These are phyloP conservation scores for Notarius lentiginosus DNA, from an alignment of 2,113 vertebrate species.

Conservation along the genomic window DNA sequence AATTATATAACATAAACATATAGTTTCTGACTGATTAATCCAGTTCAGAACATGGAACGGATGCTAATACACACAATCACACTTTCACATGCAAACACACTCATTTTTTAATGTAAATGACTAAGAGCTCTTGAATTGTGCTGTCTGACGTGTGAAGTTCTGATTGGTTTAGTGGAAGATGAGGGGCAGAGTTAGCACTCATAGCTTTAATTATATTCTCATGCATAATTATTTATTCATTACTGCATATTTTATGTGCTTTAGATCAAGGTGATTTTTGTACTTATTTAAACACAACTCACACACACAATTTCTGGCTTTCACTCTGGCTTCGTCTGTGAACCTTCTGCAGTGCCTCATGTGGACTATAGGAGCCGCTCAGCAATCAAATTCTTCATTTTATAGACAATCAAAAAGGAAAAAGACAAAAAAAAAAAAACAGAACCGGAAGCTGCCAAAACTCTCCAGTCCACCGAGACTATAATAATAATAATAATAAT, in stretches of 20 bases:
- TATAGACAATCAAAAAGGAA: constrained; percentile 31
- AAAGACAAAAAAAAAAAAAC: background rate
- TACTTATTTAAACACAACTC: constrained; percentile 16
- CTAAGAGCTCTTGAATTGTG: background rate
- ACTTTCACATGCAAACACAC: background rate
- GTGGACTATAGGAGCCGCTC: constrained; percentile 24
- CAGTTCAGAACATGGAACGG: background rate
- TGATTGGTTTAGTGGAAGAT: background rate
- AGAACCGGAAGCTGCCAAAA: background rate
- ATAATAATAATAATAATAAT: background rate
- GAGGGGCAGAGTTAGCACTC: constrained; percentile 10
- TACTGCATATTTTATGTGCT: background rate
- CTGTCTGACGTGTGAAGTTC: background rate
- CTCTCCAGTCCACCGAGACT: background rate
- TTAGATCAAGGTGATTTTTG: background rate
- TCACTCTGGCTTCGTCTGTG: background rate
- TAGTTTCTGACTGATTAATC: background rate
- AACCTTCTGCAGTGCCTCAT: constrained; percentile 17
- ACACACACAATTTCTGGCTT: background rate
- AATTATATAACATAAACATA: no score
- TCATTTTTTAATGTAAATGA: constrained; percentile 16
- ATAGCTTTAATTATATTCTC: constrained; percentile 17
- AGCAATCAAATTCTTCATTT: constrained; percentile 10
- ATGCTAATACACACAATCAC: background rate
- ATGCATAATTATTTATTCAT: constrained; percentile 11